phyloP scores from a whole-genome alignment of 1,140 invertebrate genomes.

The Gerris buenoi region DNA sequence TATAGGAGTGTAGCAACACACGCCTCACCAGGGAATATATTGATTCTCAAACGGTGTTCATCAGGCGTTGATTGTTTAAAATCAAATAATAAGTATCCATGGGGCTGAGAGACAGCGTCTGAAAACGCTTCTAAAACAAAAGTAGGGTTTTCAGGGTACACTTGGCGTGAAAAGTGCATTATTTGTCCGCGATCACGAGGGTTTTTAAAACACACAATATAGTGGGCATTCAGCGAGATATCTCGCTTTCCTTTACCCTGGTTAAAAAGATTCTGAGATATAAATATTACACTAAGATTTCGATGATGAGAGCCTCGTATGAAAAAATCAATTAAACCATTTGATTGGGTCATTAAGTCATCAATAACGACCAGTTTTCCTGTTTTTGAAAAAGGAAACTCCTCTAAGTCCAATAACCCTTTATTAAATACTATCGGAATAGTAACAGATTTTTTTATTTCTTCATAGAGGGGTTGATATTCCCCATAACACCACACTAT shows the following conservation, averaged over 20 bases:
- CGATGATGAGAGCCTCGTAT: not conserved
- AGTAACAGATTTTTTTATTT: not conserved
- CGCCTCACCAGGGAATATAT: not conserved
- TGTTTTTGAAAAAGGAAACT: not conserved
- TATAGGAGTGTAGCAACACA: not conserved
- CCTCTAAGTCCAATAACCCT: not conserved
- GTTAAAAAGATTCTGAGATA: not conserved
- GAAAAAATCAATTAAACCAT: not conserved
- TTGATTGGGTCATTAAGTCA: not conserved
- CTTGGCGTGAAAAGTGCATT: not conserved
- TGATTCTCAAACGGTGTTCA: not conserved
- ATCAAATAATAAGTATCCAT: not conserved
- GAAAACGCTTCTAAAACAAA: not conserved
- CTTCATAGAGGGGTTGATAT: not conserved
- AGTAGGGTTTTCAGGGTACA: not conserved
- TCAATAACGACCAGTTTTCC: not conserved
- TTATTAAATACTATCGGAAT: not conserved
- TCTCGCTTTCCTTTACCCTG: not conserved
- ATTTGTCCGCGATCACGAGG: not conserved
- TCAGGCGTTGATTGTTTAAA: not conserved
- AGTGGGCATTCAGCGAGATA: not conserved
- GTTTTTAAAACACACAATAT: not conserved
- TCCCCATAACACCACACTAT: not conserved
- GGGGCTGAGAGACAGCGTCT: not conserved
- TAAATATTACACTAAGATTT: not conserved